phyloP scores from a whole-genome alignment of 2,888 invertebrate genomes.

The Lasioglossum figueresi region DNA sequence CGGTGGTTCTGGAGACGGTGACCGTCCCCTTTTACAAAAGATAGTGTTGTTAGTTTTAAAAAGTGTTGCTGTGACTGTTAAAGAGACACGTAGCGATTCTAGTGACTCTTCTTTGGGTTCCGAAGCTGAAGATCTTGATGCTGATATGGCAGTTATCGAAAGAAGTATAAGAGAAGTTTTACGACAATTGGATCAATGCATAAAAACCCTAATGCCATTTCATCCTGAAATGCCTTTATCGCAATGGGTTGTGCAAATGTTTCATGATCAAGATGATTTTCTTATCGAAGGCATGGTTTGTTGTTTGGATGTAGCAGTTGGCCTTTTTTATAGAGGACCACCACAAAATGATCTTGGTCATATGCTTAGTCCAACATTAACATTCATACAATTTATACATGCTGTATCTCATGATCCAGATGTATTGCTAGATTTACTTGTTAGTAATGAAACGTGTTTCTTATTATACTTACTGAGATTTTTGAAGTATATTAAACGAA shows the following conservation, averaged over 20 bases:
- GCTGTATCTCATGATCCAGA: slow-evolving; percentile 93
- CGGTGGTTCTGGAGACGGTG: slow-evolving; percentile 84
- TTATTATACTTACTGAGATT: slow-evolving; percentile 92
- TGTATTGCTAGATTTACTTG: slow-evolving; percentile 92
- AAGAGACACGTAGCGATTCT: slow-evolving; percentile 94
- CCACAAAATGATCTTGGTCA: slow-evolving; percentile 92
- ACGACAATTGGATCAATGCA: slow-evolving; percentile 92
- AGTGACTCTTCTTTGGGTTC: slow-evolving; percentile 94
- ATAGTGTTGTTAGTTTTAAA: slow-evolving; percentile 94
- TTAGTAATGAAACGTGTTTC: slow-evolving; percentile 96
- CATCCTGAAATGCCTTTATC: slow-evolving; percentile 95
- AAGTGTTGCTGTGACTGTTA: slow-evolving; percentile 95
- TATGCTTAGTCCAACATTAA: slow-evolving; percentile 93
- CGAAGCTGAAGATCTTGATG: slow-evolving; percentile 93
- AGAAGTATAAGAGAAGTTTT: slow-evolving; percentile 93
- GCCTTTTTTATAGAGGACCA: slow-evolving; percentile 92
- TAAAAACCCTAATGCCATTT: slow-evolving; percentile 92
- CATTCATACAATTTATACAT: slow-evolving; percentile 94
- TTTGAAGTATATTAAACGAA: slow-evolving; percentile 92
- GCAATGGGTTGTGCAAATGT: slow-evolving; percentile 94
- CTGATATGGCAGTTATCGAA: slow-evolving; percentile 95
- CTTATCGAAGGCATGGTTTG: slow-evolving; percentile 96
- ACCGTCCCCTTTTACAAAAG: slow-evolving; percentile 90
- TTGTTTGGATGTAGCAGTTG: slow-evolving; percentile 94
- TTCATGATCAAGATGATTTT: slow-evolving; percentile 96